These are phyloP conservation scores for Xyliphius kryptos DNA, from an alignment of 2,113 vertebrate genomes.

Conservation along the genomic window DNA sequence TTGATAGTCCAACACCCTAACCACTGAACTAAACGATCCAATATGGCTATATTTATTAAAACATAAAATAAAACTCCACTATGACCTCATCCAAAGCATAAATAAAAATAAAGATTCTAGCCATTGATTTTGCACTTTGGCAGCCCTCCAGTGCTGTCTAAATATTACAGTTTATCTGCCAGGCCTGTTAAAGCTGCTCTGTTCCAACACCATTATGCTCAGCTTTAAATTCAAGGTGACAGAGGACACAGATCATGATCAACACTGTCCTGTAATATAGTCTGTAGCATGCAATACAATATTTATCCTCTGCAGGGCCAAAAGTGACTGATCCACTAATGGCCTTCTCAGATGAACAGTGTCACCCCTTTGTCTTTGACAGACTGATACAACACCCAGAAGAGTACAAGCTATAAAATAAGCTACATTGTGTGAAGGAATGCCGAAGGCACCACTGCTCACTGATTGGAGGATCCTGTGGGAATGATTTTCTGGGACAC, in stretches of 20 bases:
- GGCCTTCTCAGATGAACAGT: constrained; percentile 1
- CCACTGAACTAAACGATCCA: too few species aligned
- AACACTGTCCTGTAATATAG: neutral
- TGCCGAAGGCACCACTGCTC: constrained; percentile 32
- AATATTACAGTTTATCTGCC: constrained; percentile 53
- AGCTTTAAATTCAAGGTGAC: constrained; percentile 14
- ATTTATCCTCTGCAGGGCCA: neutral
- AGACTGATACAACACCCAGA: constrained; percentile 1
- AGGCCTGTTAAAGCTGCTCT: constrained; percentile 50
- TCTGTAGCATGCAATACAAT: neutral
- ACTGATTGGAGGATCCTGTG: constrained; percentile 58
- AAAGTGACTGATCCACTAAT: neutral
- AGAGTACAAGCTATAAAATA: neutral
- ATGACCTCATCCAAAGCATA: constrained; percentile 60
- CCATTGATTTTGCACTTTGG: constrained; percentile 63
- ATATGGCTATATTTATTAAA: too few species aligned
- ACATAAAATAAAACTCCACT: too few species aligned
- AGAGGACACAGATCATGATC: neutral
- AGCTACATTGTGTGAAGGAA: constrained; percentile 21
- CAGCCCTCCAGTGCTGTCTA: constrained; percentile 52
- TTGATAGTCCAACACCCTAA: too few species aligned
- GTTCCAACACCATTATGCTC: too few species aligned
- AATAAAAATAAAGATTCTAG: constrained; percentile 56
- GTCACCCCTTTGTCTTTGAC: neutral
- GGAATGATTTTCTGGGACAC: constrained; percentile 62